phyloP scores from a whole-genome alignment of 2,888 invertebrate genomes.

The Didymodactylos carnosus region DNA sequence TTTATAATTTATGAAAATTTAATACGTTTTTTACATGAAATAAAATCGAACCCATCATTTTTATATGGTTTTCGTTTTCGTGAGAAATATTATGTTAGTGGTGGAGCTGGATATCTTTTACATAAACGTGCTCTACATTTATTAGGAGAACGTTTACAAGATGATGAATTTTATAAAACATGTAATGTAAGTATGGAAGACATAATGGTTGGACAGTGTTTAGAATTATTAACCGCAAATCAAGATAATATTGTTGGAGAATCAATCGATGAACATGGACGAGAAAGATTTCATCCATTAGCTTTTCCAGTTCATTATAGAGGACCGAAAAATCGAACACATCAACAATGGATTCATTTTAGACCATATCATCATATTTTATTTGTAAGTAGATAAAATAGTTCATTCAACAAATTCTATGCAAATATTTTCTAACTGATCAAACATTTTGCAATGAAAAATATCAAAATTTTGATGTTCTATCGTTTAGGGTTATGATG shows the following conservation, averaged over 20 bases:
- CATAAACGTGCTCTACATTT: neutral
- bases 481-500: neutral
- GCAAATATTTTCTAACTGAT: neutral
- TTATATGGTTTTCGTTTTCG: slow-evolving; percentile 12
- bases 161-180: neutral
- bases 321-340: neutral
- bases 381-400: neutral
- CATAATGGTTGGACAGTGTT: slow-evolving; percentile 5
- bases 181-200: slow-evolving; percentile 6
- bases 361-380: neutral
- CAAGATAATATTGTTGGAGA: neutral
- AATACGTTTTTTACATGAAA: neutral
- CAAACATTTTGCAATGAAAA: no score
- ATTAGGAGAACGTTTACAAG: neutral
- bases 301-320: neutral
- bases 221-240: neutral
- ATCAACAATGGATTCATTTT: neutral
- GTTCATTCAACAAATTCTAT: neutral
- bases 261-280: slow-evolving; percentile 3
- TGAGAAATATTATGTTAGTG: slow-evolving; percentile 5
- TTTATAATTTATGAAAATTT: slow-evolving; percentile 11
- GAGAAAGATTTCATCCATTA: slow-evolving; percentile 13
- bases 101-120: slow-evolving; percentile 9
- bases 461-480: no score
- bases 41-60: neutral